These are phyloP conservation scores for Zaprionus tsacasi DNA, from an alignment of 1,140 invertebrate species.

Conservation along the genomic window DNA sequence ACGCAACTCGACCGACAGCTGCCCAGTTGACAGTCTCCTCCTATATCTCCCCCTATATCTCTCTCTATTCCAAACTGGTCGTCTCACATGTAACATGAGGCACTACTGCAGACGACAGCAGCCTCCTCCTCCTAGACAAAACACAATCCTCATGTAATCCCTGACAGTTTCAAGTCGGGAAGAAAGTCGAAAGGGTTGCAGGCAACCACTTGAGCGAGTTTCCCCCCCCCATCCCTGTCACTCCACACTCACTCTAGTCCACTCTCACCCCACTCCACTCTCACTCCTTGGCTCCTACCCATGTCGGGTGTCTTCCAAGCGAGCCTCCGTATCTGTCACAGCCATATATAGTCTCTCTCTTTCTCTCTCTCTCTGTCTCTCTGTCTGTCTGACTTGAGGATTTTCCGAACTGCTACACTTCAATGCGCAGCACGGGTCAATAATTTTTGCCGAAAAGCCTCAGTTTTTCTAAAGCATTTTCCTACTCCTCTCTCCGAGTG, in stretches of 20 bases:
- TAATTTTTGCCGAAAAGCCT: constrained; percentile 43
- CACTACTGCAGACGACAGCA: constrained; percentile 44
- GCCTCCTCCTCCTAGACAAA: constrained; percentile 28
- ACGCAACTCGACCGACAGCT: constrained; percentile 32
- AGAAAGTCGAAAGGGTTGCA: constrained; percentile 44
- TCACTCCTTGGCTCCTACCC: background rate
- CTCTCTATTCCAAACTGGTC: constrained; percentile 15
- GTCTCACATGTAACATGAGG: constrained; percentile 20
- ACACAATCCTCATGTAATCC: constrained; percentile 55
- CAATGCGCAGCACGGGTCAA: constrained; percentile 54
- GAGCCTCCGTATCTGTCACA: constrained; percentile 40
- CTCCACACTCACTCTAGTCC: background rate
- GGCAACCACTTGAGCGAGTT: constrained; percentile 52
- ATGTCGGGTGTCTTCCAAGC: constrained; percentile 25
- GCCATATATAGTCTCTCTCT: constrained; percentile 2
- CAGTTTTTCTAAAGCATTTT: background rate
- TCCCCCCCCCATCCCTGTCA: background rate
- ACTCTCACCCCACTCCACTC: too few species aligned
- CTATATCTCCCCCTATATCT: too few species aligned
- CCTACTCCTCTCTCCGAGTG: background rate
- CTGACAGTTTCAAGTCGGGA: constrained; percentile 37
- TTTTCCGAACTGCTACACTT: constrained; percentile 57
- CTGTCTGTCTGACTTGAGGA: constrained; percentile 39
- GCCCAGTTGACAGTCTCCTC: constrained; percentile 24
- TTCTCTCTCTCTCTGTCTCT: background rate